Base-by-base conservation (phyloP, 2,113 vertebrate genomes). In the Phalacrocorax aristotelis region DNA sequence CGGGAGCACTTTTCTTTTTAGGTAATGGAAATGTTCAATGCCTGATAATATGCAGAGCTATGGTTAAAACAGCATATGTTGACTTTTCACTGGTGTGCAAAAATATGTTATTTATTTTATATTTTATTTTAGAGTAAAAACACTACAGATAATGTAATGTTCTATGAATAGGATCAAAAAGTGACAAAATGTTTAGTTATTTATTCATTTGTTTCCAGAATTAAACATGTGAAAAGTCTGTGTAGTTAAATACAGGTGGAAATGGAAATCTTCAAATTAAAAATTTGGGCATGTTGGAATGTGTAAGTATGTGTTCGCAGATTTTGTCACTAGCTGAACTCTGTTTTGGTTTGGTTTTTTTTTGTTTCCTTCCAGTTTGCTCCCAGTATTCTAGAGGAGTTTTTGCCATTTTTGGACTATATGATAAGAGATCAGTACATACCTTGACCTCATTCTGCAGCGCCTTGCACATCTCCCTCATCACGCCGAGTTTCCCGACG, bases 401-500 rank as follows among this genome's bases (percentile, higher is more conserved):
- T 95, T 99, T 99, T 92, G 99, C 99, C 97, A 99, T 99, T 98
- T 99, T 99, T 97, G 99, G 99, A 98, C 99, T 99, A 79, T 99
- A 99, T 46, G 99, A 99, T 95, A 99, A 99, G 98, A 99, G 99
- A 97, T 99, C 99, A 12, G 99, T 99, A 54, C 99, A 99, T 88
- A 99, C 99, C 57, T 98, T 99, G 98, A 99, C 99, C 90, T 99
- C 99, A 13, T 99, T 99, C 98, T 99, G 99, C 97, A 99, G 99
- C 93, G 99, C 99, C 72, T 98, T 99, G 97, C 99, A 99, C 98
- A 99, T 99, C 98, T 99, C 99, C 71, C 99, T 99, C 70, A 98
- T 99, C 97, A 99, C 99, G 1, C 99, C 99, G 10, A 99, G 99
- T 96, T 99, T 99, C 93, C 99, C 99, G 46, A 99, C 99, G 0